phyloP scores from a whole-genome alignment of 1,140 invertebrate genomes.

The Chlorops oryzae region DNA sequence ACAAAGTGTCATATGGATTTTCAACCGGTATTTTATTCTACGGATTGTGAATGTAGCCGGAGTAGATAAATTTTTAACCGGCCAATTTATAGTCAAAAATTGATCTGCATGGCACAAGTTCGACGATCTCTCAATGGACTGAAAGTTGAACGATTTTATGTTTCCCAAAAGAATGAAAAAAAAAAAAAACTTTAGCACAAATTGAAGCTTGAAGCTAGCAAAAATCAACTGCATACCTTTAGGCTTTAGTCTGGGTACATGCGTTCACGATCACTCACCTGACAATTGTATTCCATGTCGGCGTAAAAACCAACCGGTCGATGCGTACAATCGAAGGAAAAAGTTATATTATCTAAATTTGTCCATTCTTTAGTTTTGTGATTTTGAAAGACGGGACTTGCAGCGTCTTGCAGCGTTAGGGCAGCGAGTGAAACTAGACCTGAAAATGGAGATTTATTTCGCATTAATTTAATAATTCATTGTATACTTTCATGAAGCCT shows the following conservation, averaged over 20 bases:
- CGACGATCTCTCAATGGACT: too few relatives aligned
- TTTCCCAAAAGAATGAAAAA: background rate
- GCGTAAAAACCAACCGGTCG: slow-evolving; percentile 58
- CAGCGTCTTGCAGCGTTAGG: slow-evolving; percentile 32
- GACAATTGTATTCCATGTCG: slow-evolving; percentile 58
- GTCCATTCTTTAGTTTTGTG: slow-evolving; percentile 55
- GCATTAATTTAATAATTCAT: background rate
- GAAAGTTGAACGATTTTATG: background rate
- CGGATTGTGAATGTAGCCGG: too few relatives aligned
- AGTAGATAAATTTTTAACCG: too few relatives aligned
- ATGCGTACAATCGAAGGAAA: slow-evolving; percentile 56
- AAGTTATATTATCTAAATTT: slow-evolving; percentile 57
- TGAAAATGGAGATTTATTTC: background rate
- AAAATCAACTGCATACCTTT: slow-evolving; percentile 5
- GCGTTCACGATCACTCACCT: slow-evolving; percentile 34
- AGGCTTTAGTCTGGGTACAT: background rate
- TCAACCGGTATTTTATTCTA: too few relatives aligned
- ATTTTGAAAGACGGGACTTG: slow-evolving; percentile 47
- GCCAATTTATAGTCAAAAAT: too few relatives aligned
- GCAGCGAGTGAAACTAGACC: slow-evolving; percentile 26
- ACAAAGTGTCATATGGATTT: too few relatives aligned
- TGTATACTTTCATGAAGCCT: background rate
- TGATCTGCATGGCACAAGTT: too few relatives aligned
- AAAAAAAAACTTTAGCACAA: too few relatives aligned
- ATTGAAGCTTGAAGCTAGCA: too few relatives aligned